phyloP scores from a whole-genome alignment of 1,140 invertebrate genomes.

The Drosophila dunni region DNA sequence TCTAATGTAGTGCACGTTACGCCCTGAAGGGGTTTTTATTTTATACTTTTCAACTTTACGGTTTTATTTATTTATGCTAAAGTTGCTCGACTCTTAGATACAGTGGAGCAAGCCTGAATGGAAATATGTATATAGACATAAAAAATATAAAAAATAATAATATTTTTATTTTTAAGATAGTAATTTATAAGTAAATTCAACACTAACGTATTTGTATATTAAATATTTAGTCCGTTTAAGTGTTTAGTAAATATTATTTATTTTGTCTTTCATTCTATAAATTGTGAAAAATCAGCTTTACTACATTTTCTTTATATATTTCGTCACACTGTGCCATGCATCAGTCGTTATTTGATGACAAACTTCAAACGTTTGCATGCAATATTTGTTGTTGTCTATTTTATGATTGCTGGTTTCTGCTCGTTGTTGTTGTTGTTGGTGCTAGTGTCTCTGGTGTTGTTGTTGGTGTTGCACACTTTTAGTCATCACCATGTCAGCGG shows the following conservation, averaged over 20 bases:
- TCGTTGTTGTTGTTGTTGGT: constrained; percentile 30
- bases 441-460: constrained; percentile 30
- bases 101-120: constrained; percentile 33
- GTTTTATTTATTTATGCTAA: constrained; percentile 74
- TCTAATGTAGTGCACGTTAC: constrained; percentile 83
- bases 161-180: not conserved
- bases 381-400: constrained; percentile 60
- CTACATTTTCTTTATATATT: not conserved
- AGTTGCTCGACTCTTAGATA: constrained; percentile 31
- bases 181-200: not conserved
- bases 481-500: constrained; percentile 76
- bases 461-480: constrained; percentile 68
- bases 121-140: not conserved
- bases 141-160: no score
- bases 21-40: constrained; percentile 79
- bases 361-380: constrained; percentile 76
- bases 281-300: no score
- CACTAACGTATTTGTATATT: no score
- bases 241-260: not conserved
- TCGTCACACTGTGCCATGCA: constrained; percentile 53
- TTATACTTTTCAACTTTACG: constrained; percentile 72
- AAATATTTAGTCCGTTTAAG: not conserved
- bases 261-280: not conserved
- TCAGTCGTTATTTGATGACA: constrained; percentile 79
- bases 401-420: constrained; percentile 67